A percentile compares a stretch with the other conserved stretches of the same genome.
Evolutionary conservation across 2,888 invertebrate species (phyloP).

Genomic region (Philereme transversata): DNA sequence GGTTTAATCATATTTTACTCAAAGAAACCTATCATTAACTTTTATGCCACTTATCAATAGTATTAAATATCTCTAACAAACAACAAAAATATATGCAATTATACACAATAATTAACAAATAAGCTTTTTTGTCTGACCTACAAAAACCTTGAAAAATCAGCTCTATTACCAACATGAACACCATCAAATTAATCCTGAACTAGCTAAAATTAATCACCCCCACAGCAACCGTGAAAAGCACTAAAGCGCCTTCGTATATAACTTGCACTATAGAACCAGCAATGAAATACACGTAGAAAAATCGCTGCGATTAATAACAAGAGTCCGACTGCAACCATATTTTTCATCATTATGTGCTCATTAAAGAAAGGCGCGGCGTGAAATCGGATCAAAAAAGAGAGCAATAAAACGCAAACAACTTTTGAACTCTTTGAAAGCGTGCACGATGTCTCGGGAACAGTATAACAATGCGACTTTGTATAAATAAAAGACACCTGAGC

Average conservation of each 20-base stretch:
- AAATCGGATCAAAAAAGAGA: slow-evolving; percentile 48
- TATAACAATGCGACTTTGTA: too few relatives aligned
- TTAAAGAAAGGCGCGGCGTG: slow-evolving; percentile 57
- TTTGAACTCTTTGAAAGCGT: not conserved
- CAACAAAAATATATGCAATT: too few relatives aligned
- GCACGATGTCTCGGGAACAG: too few relatives aligned
- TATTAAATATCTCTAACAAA: too few relatives aligned
- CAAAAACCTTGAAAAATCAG: slow-evolving; percentile 5
- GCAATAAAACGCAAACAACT: slow-evolving; percentile 32
- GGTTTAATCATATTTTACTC: too few relatives aligned
- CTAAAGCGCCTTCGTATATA: slow-evolving; percentile 39
- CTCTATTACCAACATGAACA: slow-evolving; percentile 5
- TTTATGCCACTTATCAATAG: too few relatives aligned
- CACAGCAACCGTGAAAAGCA: slow-evolving; percentile 49
- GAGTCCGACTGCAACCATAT: slow-evolving; percentile 56
- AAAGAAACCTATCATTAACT: too few relatives aligned
- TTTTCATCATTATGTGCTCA: slow-evolving; percentile 73
- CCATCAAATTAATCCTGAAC: slow-evolving; percentile 13
- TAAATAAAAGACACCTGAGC: too few relatives aligned
- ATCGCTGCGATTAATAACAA: slow-evolving; percentile 56
- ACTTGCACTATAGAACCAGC: slow-evolving; percentile 25
- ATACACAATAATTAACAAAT: too few relatives aligned
- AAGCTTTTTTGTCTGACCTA: too few relatives aligned
- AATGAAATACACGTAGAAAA: slow-evolving; percentile 45
- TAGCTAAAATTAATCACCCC: slow-evolving; percentile 16